A percentile compares a stretch with the other conserved stretches of the same genome.
Evolutionary conservation across 2,797 vertebrate species (phyloP).

Genomic region (Thamnophis elegans): DNA sequence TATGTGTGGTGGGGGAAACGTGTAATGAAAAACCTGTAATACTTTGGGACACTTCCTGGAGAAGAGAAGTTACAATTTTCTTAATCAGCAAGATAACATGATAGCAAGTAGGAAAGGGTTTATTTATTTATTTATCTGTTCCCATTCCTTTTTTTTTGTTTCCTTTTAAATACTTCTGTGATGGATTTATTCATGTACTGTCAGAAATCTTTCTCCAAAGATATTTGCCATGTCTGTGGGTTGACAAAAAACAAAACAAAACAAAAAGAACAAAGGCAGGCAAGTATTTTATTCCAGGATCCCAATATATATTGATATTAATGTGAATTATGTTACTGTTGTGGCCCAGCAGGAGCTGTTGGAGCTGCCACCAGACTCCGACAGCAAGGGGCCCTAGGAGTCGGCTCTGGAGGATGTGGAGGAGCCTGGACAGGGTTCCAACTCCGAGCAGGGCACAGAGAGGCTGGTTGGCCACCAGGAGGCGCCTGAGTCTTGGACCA

Average conservation of each 20-base stretch:
- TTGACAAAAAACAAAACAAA: not conserved
- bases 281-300: not conserved
- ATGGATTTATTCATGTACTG: not conserved
- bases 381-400: no score
- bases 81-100: not conserved
- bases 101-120: no score
- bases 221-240: not conserved
- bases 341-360: no score
- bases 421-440: no score
- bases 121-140: not conserved
- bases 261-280: not conserved
- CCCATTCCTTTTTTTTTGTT: not conserved
- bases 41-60: not conserved
- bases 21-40: not conserved
- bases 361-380: no score
- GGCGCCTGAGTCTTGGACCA: no score
- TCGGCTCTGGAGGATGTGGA: no score
- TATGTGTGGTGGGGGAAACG: no score
- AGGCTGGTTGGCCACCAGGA: no score
- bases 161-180: not conserved
- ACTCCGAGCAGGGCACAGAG: no score
- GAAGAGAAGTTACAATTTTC: not conserved
- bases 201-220: not conserved
- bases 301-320: not conserved
- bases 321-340: not conserved